A percentile compares a stretch with the other conserved stretches of the same genome.
Conservation (phyloP, 2,797 vertebrate genomes). For the Spinibarbus caldwelli region DNA sequence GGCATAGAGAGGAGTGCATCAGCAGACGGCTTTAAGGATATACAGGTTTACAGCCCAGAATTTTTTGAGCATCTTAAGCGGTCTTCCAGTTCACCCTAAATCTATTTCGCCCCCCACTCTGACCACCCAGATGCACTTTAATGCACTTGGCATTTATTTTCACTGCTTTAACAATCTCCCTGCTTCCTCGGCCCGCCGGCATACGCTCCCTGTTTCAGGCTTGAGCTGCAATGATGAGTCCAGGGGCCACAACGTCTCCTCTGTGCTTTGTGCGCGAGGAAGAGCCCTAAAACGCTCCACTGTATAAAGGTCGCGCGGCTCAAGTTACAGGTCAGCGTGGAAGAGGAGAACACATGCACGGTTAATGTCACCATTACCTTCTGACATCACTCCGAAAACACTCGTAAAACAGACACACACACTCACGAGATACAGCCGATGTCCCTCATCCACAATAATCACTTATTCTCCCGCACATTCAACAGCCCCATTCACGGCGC, state of each 20-base stretch:
- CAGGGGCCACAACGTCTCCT: conserved; percentile 51
- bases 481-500: conserved; percentile 45
- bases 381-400: conserved; percentile 62
- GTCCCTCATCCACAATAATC: conserved; percentile 43
- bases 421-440: neutral
- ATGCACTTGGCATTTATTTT: conserved; percentile 55
- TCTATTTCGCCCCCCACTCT: neutral
- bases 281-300: conserved; percentile 54
- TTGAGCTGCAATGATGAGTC: conserved; percentile 51
- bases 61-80: neutral
- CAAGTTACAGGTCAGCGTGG: conserved; percentile 59
- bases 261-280: conserved; percentile 49
- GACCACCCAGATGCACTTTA: conserved; percentile 57
- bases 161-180: conserved; percentile 55
- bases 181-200: conserved; percentile 25
- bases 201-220: conserved; percentile 43
- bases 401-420: conserved; percentile 52
- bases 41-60: neutral
- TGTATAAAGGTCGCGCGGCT: conserved; percentile 55
- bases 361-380: conserved; percentile 42
- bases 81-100: neutral
- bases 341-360: conserved; percentile 39
- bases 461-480: conserved; percentile 49
- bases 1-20: neutral
- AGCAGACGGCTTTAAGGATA: conserved; percentile 40